Base-by-base conservation (phyloP, 2,797 vertebrate species). In the Artibeus lituratus region DNA sequence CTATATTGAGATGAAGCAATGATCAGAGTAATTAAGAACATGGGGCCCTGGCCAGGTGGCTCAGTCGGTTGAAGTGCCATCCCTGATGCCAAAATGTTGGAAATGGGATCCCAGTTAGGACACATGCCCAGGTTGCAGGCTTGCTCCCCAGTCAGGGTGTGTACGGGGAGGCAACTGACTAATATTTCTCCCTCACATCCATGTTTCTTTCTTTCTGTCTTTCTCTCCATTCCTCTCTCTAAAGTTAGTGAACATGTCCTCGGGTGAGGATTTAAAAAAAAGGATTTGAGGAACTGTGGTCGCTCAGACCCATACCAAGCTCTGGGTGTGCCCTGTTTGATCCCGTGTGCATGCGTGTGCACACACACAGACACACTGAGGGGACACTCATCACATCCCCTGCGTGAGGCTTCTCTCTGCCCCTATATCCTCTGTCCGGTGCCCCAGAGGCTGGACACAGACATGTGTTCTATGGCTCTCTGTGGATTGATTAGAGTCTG, bases 331-430 rank as follows among this genome's bases (percentile, higher is more conserved):
- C 11, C 53, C 32, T 37, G 29, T 32, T 29, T 14, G 74, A 14
- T 16, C 15, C 1, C 35, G 21, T 26, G 47, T 8, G 74, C 4
- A 5, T 21, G 39, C 67, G 44, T 2, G 22, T 44, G 18, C 49
- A 73, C 2, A 19, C 3, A 0, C 1, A 11, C 29, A 57, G 19
- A 42, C 2, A 19, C 2, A 3, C 21, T 0, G 14, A 55, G 4
- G 15, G 47, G 65, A 19, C 49, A 19, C 22, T 37, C 3, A 10
- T 55, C 69, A 11, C 35, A 19, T 2, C 15, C 21, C 11, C 10
- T 16, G 5, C 4, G 10, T 67, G 73, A 87, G 7, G 10, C 8
- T 53, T 67, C 51, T 87, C 47, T 44, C 11, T 39, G 7, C 29
- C 65, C 69, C 89, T 81, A 49, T 42, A 49, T 42, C 69, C 69